phyloP scores from a whole-genome alignment of 2,888 invertebrate genomes.

The Himalopsyche kuldschensis region DNA sequence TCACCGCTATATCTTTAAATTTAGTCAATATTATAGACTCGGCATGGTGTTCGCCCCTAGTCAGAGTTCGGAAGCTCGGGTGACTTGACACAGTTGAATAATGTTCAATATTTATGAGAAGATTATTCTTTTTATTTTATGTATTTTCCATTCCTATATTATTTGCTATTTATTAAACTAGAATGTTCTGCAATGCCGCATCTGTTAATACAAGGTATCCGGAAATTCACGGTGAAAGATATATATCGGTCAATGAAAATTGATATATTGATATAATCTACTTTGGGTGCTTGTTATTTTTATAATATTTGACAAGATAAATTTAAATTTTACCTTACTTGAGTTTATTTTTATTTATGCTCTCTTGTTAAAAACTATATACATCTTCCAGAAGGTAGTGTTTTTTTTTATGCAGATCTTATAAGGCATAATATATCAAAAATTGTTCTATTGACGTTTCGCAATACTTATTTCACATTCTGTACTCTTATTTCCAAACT shows the following conservation, averaged over 20 bases:
- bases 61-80: not conserved
- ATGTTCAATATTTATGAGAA: not conserved
- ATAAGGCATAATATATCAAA: not conserved
- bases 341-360: not conserved
- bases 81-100: not conserved
- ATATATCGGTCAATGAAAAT: not conserved
- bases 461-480: too few relatives aligned
- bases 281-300: not conserved
- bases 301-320: not conserved
- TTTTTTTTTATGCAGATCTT: not conserved
- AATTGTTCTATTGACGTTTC: not conserved
- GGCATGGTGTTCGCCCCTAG: not conserved
- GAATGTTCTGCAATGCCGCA: not conserved
- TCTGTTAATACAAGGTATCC: not conserved
- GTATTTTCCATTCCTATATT: not conserved
- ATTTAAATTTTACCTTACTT: not conserved
- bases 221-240: not conserved
- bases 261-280: not conserved
- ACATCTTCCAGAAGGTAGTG: too few relatives aligned
- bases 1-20: not conserved
- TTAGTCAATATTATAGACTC: not conserved
- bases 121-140: not conserved
- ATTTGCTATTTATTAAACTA: not conserved
- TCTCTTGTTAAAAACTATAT: not conserved
- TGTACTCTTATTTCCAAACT: too few relatives aligned